Base-by-base conservation (phyloP, 2,113 vertebrate genomes). In the Psilopogon haemacephalus region DNA sequence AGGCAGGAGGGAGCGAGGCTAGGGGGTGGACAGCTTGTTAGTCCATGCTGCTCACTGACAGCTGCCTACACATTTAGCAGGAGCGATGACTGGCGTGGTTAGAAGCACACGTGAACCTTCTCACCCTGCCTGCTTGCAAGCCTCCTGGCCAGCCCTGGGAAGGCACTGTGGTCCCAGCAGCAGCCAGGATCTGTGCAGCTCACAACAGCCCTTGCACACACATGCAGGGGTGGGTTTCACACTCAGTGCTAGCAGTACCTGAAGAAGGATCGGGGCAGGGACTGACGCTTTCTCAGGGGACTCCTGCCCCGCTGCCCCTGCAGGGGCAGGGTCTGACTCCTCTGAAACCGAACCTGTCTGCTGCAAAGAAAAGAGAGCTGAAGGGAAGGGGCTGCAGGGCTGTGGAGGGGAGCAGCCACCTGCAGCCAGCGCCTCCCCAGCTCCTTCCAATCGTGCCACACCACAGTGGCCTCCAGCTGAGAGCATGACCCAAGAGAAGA, bases 211-310 rank as follows among this genome's bases (percentile, higher is more conserved):
- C 92, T 93, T 74, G 84, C 96, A 95, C 95, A 96, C 94, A 59
- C 96, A 95, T 92, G 95, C 97, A 96, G 82, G 95, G 82, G 79
- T 90, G 93, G 75, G 88, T 56, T 67, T 82, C 96, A 96, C 96
- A 94, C 94, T 95, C 79, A 86, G 90, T 91, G 85, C 88, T 81
- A 87, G 60, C 64, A 95, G 91, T 99, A 99, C 99, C 99, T 99
- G 98, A 99, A 98, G 93, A 99, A 98, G 10, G 98, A 99, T 98
- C 98, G 98, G 97, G 99, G 99, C 94, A 99, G 97, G 59, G 98
- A 98, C 96, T 98, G 98, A 92, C 98, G 98, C 94, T 98, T 99
- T 93, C 98, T 98, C 97, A 98, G 96, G 95, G 97, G 97, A 88
- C 98, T 98, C 86, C 98, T 97, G 94, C 98, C 98, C 84, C 97